Evolutionary conservation across 2,113 vertebrate species (phyloP).

Genomic region (Atractosteus spatula): DNA sequence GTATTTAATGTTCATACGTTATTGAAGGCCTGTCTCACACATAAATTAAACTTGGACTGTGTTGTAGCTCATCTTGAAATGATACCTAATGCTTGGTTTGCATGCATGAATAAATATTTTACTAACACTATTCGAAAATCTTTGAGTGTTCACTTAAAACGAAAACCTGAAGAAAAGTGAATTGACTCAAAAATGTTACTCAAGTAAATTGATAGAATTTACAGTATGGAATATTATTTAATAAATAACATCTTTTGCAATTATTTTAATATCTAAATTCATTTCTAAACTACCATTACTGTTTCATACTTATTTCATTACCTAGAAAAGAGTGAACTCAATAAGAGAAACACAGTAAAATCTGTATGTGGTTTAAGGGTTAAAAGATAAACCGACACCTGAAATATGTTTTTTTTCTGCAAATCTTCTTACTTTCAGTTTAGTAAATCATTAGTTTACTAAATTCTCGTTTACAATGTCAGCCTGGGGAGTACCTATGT

Average conservation of each 20-base stretch:
- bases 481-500: too few species aligned
- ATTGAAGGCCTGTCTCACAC: conserved; percentile 29
- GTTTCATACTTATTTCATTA: conserved; percentile 28
- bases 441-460: background rate
- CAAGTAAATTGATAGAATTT: conserved; percentile 35
- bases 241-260: conserved; percentile 26
- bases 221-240: conserved; percentile 22
- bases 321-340: too few species aligned
- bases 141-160: conserved; percentile 27
- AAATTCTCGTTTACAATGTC: too few species aligned
- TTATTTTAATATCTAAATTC: conserved; percentile 25
- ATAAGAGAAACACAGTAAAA: too few species aligned
- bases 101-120: conserved; percentile 44
- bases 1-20: conserved; percentile 34
- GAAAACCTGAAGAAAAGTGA: conserved; percentile 19
- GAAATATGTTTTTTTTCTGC: conserved; percentile 18
- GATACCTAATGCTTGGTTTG: conserved; percentile 37
- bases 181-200: conserved; percentile 27
- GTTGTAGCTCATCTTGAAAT: conserved; percentile 37
- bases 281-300: conserved; percentile 30
- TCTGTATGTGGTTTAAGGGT: conserved; percentile 16
- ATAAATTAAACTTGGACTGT: conserved; percentile 46
- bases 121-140: conserved; percentile 35
- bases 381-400: conserved; percentile 28
- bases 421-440: conserved; percentile 22